These are phyloP conservation scores for Enteromius treurensis DNA, from an alignment of 2,797 vertebrate genomes.

Conservation along the genomic window DNA sequence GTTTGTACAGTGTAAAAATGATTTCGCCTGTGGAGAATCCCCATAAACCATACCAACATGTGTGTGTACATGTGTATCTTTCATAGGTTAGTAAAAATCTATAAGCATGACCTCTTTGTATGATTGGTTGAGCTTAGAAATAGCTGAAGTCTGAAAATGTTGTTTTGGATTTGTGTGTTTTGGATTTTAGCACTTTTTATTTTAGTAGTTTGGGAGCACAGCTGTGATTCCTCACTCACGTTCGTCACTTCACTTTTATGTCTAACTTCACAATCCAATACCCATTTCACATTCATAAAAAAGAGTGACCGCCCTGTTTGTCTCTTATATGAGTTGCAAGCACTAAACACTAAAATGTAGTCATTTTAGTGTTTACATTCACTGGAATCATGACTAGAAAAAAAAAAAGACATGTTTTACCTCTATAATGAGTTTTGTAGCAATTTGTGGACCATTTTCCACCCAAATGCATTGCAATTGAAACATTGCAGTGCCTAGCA, in stretches of 20 bases:
- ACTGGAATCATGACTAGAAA: slow-evolving; percentile 3
- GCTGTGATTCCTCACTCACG: background rate
- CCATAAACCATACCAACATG: too few relatives aligned
- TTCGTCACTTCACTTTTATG: too few relatives aligned
- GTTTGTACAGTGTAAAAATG: too few relatives aligned
- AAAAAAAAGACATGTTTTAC: background rate
- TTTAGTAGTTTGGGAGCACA: background rate
- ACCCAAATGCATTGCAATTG: background rate
- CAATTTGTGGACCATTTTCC: background rate
- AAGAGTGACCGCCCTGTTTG: too few relatives aligned
- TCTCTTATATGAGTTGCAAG: too few relatives aligned
- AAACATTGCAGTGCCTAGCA: background rate
- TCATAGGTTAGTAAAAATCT: background rate
- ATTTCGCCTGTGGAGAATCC: too few relatives aligned
- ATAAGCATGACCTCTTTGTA: background rate
- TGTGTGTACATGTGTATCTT: too few relatives aligned
- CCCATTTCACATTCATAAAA: too few relatives aligned
- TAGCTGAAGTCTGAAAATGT: background rate
- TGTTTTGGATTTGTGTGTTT: too few relatives aligned
- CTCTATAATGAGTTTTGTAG: slow-evolving; percentile 12
- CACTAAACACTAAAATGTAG: too few relatives aligned
- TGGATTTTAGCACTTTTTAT: background rate
- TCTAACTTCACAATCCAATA: too few relatives aligned
- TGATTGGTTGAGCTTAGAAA: background rate
- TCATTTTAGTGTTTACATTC: slow-evolving; percentile 10